These are phyloP conservation scores for Siniperca obscura DNA, from an alignment of 2,797 vertebrate genomes.

Conservation along the genomic window DNA sequence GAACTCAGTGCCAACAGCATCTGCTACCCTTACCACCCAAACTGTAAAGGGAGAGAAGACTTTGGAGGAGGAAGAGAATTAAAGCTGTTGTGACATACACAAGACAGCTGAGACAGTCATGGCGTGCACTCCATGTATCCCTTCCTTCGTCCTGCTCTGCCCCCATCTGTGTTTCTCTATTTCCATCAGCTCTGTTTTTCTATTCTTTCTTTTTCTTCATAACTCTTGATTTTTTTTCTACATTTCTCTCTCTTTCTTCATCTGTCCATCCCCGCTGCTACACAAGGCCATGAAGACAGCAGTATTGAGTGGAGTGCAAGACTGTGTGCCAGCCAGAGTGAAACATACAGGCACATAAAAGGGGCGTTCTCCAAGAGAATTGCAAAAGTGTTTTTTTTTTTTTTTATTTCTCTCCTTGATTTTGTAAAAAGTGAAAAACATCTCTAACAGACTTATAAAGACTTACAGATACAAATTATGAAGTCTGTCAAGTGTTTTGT, in stretches of 20 bases:
- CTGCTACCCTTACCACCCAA: slow-evolving; percentile 79
- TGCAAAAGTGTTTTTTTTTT: slow-evolving; percentile 81
- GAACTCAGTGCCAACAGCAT: slow-evolving; percentile 85
- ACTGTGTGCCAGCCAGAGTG: slow-evolving; percentile 75
- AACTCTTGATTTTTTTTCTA: slow-evolving; percentile 47
- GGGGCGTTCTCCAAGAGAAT: slow-evolving; percentile 85
- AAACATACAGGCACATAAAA: slow-evolving; percentile 74
- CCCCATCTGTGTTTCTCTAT: slow-evolving; percentile 51
- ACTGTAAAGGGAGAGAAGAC: slow-evolving; percentile 79
- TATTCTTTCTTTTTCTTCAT: slow-evolving; percentile 52
- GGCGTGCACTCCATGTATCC: slow-evolving; percentile 75
- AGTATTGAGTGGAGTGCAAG: slow-evolving; percentile 86
- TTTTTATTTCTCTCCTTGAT: slow-evolving; percentile 78
- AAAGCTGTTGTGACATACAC: slow-evolving; percentile 64
- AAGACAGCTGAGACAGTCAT: slow-evolving; percentile 73
- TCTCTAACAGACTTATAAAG: slow-evolving; percentile 87
- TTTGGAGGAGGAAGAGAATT: slow-evolving; percentile 60
- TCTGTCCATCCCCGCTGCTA: slow-evolving; percentile 65
- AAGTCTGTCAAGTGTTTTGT: slow-evolving; percentile 70
- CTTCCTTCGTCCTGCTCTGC: slow-evolving; percentile 52
- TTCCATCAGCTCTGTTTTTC: slow-evolving; percentile 50
- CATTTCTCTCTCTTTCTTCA: slow-evolving; percentile 55
- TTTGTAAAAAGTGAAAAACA: slow-evolving; percentile 88
- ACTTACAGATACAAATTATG: slow-evolving; percentile 73
- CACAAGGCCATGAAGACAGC: slow-evolving; percentile 85